phyloP scores from a whole-genome alignment of 2,797 vertebrate species.

The Vultur gryphus region DNA sequence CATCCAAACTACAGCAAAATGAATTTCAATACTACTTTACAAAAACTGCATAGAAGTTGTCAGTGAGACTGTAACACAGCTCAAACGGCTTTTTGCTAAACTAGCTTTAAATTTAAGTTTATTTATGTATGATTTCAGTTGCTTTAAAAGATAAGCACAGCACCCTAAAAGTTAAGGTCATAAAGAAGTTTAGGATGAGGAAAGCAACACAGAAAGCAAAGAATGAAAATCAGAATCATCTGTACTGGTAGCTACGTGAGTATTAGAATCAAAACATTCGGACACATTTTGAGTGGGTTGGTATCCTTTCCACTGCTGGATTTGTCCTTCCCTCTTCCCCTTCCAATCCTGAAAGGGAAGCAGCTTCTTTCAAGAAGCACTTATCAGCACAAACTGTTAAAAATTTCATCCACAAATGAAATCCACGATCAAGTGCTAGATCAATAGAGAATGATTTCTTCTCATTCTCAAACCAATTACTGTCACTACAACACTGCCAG shows the following conservation, averaged over 20 bases:
- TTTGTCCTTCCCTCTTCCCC: not conserved
- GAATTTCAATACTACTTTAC: not conserved
- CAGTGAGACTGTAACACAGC: not conserved
- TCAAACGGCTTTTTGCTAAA: not conserved
- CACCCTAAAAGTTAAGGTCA: not conserved
- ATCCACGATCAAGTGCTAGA: not conserved
- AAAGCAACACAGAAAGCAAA: constrained; percentile 53
- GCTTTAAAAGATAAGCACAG: not conserved
- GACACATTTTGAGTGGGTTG: not conserved
- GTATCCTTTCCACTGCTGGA: not conserved
- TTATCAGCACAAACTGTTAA: not conserved
- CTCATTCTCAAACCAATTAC: not conserved
- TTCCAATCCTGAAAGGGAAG: not conserved
- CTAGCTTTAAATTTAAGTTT: not conserved
- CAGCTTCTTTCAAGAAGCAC: not conserved
- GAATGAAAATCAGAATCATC: not conserved
- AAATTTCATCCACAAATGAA: not conserved
- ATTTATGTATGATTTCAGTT: not conserved
- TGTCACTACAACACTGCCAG: not conserved
- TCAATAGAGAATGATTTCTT: not conserved
- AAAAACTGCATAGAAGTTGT: not conserved
- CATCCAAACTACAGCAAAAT: not conserved
- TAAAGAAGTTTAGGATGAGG: constrained; percentile 33
- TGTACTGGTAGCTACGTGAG: not conserved
- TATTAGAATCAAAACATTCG: not conserved